Percentiles rank a stretch among this genome's conserved stretches.
phyloP scores from a whole-genome alignment of 2,888 invertebrate genomes.

The Amorpha juglandis region DNA sequence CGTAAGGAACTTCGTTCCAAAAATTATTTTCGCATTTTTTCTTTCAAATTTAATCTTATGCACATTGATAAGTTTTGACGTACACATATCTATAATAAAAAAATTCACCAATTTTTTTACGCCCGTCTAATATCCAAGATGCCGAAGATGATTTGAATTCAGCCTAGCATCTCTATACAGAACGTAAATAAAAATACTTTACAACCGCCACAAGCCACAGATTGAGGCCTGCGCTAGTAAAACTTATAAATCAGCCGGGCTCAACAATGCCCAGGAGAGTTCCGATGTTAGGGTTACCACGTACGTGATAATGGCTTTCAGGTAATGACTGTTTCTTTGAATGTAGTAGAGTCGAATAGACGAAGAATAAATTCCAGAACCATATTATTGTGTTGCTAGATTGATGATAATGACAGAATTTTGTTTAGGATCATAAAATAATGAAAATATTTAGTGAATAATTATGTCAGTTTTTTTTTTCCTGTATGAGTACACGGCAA shows the following conservation, averaged over 20 bases:
- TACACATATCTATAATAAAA: neutral
- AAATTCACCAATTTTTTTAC: neutral
- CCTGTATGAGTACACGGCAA: no score
- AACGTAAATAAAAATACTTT: constrained; percentile 31
- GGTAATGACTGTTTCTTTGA: neutral
- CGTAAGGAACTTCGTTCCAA: no score
- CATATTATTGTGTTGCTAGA: neutral
- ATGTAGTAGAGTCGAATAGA: neutral
- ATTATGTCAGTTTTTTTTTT: no score
- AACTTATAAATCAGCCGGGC: constrained; percentile 36
- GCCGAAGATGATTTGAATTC: constrained; percentile 5
- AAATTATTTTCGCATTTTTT: no score
- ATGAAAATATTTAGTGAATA: no score
- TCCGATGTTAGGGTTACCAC: constrained; percentile 5
- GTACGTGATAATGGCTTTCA: neutral
- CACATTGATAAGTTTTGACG: no score
- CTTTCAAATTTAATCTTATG: no score
- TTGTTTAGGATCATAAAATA: no score
- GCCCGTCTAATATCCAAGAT: neutral
- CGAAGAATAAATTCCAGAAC: neutral
- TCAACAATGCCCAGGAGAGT: constrained; percentile 32
- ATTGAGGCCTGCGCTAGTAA: constrained; percentile 40
- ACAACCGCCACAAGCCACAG: constrained; percentile 42
- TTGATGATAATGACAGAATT: no score
- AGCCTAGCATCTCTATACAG: neutral